Conservation (phyloP, 2,797 vertebrate species). For the Acrossocheilus wenchowensis region DNA sequence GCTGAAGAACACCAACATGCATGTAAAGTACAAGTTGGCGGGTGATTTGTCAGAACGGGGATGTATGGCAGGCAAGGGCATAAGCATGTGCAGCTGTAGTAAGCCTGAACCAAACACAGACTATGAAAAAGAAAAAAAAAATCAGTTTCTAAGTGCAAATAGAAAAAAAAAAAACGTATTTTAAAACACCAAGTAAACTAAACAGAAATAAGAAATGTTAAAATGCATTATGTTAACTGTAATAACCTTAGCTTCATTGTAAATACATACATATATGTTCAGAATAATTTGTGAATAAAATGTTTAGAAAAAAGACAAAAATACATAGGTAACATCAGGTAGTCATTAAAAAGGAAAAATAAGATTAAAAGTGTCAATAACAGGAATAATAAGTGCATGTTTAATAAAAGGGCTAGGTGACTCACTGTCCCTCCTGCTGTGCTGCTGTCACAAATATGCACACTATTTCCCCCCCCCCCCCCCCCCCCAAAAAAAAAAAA, state of each 20-base stretch:
- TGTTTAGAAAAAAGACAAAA: not conserved
- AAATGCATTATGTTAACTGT: not conserved
- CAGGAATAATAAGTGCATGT: not conserved
- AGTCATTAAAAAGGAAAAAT: not conserved
- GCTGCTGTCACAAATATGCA: not conserved
- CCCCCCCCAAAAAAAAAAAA: not conserved
- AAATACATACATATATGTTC: no score
- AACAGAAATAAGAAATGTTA: no score
- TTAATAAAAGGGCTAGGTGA: not conserved
- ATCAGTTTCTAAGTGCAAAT: not conserved
- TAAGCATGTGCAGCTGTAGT: not conserved
- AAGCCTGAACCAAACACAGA: not conserved
- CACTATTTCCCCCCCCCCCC: no score
- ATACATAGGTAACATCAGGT: not conserved
- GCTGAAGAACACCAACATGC: conserved; percentile 53
- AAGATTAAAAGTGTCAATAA: not conserved
- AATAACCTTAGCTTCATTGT: no score
- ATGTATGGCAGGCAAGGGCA: conserved; percentile 49
- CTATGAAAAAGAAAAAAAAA: not conserved
- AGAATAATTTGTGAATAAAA: not conserved
- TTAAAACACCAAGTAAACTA: no score
- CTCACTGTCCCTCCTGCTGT: not conserved
- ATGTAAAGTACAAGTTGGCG: conserved; percentile 26
- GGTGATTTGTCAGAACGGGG: conserved; percentile 13
- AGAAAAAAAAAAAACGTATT: not conserved